A percentile compares a stretch with the other conserved stretches of the same genome.
phyloP scores from a whole-genome alignment of 2,797 vertebrate genomes.

The Brachymystax lenok region DNA sequence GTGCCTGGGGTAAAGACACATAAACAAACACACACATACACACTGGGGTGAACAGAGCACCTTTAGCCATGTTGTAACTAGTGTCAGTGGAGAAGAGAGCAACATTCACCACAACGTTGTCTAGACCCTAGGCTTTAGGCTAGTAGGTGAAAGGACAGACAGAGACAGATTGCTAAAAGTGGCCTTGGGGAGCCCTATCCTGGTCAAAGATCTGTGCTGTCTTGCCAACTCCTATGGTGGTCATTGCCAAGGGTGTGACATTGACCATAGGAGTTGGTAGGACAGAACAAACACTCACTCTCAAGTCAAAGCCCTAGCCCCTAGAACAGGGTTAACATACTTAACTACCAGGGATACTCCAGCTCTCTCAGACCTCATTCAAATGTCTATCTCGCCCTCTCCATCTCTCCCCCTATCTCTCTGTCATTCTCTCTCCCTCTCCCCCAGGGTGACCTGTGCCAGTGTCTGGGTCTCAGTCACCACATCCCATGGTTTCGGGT shows the following conservation, averaged over 20 bases:
- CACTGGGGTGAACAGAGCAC: no score
- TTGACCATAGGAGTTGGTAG: no score
- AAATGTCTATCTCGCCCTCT: neutral
- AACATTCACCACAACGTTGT: no score
- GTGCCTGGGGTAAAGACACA: no score
- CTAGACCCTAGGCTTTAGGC: no score
- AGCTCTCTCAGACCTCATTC: neutral
- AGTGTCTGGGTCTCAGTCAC: slow-evolving; percentile 80
- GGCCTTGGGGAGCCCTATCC: neutral
- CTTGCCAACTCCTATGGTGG: neutral
- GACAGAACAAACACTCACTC: neutral
- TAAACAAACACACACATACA: no score
- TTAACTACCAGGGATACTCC: neutral
- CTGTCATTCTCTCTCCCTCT: slow-evolving; percentile 2
- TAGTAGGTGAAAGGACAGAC: no score
- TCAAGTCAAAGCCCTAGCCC: neutral
- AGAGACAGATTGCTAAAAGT: neutral
- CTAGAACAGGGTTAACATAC: no score
- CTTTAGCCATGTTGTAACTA: no score
- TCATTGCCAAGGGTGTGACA: neutral
- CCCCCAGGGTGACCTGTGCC: slow-evolving; percentile 77
- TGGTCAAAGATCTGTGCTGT: neutral
- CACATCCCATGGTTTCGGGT: slow-evolving; percentile 73
- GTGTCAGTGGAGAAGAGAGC: no score
- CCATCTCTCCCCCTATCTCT: neutral